These are phyloP conservation scores for Notoglanidium macrostoma DNA, from an alignment of 2,797 vertebrate species.

Conservation along the genomic window DNA sequence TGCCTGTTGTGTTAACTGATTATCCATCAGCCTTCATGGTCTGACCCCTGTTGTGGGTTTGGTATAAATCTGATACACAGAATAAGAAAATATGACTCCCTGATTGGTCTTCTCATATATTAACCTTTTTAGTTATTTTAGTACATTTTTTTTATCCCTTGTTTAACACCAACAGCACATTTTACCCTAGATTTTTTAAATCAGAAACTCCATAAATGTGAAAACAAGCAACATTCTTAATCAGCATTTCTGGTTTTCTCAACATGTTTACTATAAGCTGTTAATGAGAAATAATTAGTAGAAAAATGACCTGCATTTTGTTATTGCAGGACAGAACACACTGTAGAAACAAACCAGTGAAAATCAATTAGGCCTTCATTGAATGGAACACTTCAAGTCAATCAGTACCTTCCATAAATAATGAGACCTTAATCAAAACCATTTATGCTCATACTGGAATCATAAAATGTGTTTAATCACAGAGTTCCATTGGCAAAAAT, in stretches of 20 bases:
- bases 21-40: neutral
- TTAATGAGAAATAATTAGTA: neutral
- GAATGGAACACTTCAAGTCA: neutral
- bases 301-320: neutral
- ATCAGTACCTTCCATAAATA: neutral
- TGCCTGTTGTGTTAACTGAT: neutral
- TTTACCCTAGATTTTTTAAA: neutral
- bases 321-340: neutral
- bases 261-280: no score
- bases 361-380: neutral
- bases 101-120: neutral
- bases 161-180: neutral
- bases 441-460: neutral
- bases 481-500: neutral
- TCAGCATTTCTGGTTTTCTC: neutral
- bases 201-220: neutral
- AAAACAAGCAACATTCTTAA: neutral
- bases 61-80: neutral
- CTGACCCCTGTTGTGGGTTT: neutral
- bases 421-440: neutral
- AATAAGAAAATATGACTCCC: neutral
- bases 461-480: neutral
- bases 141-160: neutral
- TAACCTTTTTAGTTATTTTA: neutral
- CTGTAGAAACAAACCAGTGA: no score